A percentile compares a stretch with the other conserved stretches of the same genome.
Conservation (phyloP, 2,113 vertebrate species). For the Papio anubis region DNA sequence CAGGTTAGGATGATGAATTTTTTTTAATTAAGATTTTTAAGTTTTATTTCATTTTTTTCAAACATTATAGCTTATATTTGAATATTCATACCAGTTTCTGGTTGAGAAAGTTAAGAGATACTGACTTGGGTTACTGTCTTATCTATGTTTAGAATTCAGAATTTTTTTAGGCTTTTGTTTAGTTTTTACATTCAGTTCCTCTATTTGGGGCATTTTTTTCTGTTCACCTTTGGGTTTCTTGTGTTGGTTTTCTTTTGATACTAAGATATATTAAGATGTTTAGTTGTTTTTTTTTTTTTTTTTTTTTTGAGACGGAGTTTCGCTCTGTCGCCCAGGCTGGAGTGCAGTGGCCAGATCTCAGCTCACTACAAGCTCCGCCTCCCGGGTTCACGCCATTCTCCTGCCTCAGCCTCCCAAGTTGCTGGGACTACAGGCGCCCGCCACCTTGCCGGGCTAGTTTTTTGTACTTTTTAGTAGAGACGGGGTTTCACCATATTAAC, state of each 20-base stretch:
- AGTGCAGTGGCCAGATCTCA: no score
- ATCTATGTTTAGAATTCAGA: constrained; percentile 52
- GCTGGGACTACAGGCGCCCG: no score
- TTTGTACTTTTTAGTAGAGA: no score
- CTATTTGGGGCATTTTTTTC: background rate
- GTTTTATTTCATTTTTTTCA: constrained; percentile 2
- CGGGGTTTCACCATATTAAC: no score
- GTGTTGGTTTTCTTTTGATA: constrained; percentile 13
- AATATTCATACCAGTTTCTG: constrained; percentile 1
- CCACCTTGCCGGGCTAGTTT: no score
- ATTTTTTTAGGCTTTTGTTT: constrained; percentile 44
- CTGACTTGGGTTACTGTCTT: constrained; percentile 2
- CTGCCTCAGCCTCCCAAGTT: no score
- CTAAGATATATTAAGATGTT: constrained; percentile 22
- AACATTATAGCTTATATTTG: constrained; percentile 4
- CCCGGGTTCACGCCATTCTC: no score
- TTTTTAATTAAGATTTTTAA: constrained; percentile 24
- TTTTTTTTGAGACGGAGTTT: no score
- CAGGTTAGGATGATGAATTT: constrained; percentile 56
- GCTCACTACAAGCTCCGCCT: no score
- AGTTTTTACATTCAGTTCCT: background rate
- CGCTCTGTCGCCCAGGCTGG: no score
- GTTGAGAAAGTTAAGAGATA: background rate
- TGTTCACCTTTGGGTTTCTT: background rate
- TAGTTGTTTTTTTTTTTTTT: background rate